phyloP scores from a whole-genome alignment of 2,797 vertebrate species.

The Microctenopoma stevenorrisi region DNA sequence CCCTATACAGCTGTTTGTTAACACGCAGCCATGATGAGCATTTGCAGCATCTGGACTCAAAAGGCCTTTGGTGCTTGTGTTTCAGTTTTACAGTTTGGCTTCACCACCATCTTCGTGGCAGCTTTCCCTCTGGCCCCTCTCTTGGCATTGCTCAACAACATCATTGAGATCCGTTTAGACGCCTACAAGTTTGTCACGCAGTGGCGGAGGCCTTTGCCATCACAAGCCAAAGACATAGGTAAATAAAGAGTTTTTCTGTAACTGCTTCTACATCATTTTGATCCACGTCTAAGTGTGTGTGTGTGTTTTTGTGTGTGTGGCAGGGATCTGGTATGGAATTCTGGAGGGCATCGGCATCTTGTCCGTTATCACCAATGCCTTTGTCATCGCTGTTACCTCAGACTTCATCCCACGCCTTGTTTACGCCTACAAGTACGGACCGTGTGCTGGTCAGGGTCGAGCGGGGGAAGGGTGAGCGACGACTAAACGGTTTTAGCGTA shows the following conservation, averaged over 20 bases:
- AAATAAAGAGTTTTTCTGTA: too few species aligned
- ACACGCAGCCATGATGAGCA: background rate
- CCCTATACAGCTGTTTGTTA: slow-evolving; percentile 44
- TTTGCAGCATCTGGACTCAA: background rate
- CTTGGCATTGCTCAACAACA: slow-evolving; percentile 94
- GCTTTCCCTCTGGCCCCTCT: slow-evolving; percentile 96
- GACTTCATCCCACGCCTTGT: slow-evolving; percentile 98
- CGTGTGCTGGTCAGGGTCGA: slow-evolving; percentile 92
- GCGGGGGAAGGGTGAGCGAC: slow-evolving; percentile 91
- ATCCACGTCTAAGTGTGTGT: background rate
- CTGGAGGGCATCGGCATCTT: slow-evolving; percentile 95
- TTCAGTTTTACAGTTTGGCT: slow-evolving; percentile 96
- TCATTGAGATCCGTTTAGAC: slow-evolving; percentile 96
- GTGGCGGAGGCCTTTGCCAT: slow-evolving; percentile 95
- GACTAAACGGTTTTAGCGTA: background rate
- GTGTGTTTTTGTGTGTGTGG: background rate
- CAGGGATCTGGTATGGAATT: slow-evolving; percentile 97
- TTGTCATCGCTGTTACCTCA: slow-evolving; percentile 97
- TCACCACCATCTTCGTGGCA: slow-evolving; percentile 97
- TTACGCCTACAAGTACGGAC: slow-evolving; percentile 95
- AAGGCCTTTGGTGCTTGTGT: slow-evolving; percentile 1
- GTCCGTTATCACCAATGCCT: slow-evolving; percentile 97
- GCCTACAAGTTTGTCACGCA: slow-evolving; percentile 98
- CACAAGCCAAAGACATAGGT: slow-evolving; percentile 96
- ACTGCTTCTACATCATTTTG: background rate